phyloP scores from a whole-genome alignment of 23 tunicate species.

The Halocynthia roretzi region DNA sequence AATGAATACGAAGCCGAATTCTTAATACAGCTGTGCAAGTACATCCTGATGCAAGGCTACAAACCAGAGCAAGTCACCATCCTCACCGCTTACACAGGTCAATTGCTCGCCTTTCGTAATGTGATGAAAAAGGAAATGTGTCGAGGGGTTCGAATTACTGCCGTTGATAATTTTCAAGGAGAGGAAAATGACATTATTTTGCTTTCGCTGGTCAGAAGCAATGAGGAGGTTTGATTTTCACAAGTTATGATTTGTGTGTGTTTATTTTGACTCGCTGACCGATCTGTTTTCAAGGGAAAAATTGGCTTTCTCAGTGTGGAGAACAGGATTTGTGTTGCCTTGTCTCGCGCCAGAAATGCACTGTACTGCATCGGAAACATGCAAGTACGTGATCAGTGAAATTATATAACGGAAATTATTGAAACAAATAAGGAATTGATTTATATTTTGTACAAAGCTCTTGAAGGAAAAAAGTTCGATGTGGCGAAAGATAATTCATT shows the following conservation, averaged over 20 bases:
- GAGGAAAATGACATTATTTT: conserved; percentile 91
- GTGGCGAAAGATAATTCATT: conserved; percentile 53
- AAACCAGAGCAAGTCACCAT: conserved; percentile 71
- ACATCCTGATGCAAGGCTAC: conserved; percentile 63
- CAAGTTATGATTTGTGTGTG: not conserved
- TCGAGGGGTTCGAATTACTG: conserved; percentile 57
- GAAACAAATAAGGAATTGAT: not conserved
- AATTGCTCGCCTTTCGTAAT: conserved; percentile 61
- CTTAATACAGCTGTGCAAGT: conserved; percentile 49
- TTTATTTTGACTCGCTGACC: not conserved
- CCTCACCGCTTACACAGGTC: conserved; percentile 76
- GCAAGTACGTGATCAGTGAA: conserved; percentile 15
- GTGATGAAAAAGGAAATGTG: conserved; percentile 21
- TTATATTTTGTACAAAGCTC: conserved; percentile 24
- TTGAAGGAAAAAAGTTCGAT: conserved; percentile 41
- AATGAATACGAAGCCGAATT: conserved; percentile 75
- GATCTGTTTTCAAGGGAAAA: conserved; percentile 63
- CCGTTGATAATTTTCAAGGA: conserved; percentile 95
- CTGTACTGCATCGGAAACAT: conserved; percentile 79
- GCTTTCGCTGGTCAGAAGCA: conserved; percentile 78
- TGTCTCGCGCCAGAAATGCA: conserved; percentile 76
- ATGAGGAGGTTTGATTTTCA: conserved; percentile 46
- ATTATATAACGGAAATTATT: not conserved
- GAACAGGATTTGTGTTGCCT: conserved; percentile 90
- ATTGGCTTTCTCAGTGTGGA: conserved; percentile 52